Evolutionary conservation across 1,140 invertebrate species (phyloP).

Genomic region (Zaprionus kolodkinae): DNA sequence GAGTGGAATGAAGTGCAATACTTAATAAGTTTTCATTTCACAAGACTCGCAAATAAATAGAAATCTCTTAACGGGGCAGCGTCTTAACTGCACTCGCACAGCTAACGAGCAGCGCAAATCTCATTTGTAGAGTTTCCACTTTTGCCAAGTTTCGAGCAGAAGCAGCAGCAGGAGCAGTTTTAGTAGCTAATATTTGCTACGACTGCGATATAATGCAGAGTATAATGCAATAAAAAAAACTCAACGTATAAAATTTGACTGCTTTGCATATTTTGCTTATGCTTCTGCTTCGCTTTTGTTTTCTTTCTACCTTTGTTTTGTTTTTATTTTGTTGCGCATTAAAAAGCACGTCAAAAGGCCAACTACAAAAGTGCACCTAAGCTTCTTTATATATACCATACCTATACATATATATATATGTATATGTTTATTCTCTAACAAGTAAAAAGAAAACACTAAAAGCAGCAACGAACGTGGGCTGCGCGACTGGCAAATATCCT

Average conservation of each 20-base stretch:
- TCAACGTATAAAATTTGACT: constrained; percentile 72
- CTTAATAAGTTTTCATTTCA: constrained; percentile 1
- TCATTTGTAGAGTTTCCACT: neutral
- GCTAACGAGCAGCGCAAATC: constrained; percentile 2
- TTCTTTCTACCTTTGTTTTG: constrained; percentile 14
- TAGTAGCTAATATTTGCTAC: constrained; percentile 8
- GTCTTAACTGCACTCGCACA: neutral
- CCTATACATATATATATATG: neutral
- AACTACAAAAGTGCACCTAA: constrained; percentile 77
- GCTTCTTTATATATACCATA: constrained; percentile 41
- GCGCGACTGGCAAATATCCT: constrained; percentile 14
- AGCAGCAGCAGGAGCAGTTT: neutral
- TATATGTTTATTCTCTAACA: constrained; percentile 44
- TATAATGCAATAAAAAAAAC: constrained; percentile 56
- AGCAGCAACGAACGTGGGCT: neutral
- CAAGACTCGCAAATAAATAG: constrained; percentile 1
- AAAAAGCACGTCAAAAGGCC: constrained; percentile 58
- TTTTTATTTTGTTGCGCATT: constrained; percentile 52
- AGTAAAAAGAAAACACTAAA: constrained; percentile 19
- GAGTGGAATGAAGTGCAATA: neutral
- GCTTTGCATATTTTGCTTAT: constrained; percentile 45
- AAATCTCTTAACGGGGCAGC: neutral
- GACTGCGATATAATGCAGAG: constrained; percentile 43
- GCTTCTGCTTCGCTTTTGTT: constrained; percentile 18
- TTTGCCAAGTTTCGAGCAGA: neutral